Conservation (phyloP, 2,113 vertebrate genomes). For the Sander lucioperca region DNA sequence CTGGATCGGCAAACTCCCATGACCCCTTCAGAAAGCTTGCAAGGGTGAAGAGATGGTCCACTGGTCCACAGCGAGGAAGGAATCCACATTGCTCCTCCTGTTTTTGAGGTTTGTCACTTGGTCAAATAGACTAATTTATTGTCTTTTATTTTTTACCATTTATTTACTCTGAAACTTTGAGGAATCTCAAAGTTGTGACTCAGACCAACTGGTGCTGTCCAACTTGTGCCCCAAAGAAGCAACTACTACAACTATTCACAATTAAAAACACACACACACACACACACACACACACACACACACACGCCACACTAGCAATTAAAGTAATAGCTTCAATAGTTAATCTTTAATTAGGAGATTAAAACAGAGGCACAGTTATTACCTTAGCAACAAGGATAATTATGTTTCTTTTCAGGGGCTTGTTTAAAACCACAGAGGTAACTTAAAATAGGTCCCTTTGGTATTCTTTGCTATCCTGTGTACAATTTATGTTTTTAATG, state of each 20-base stretch:
- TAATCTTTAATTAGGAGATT: slow-evolving; percentile 9
- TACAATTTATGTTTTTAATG: slow-evolving; percentile 22
- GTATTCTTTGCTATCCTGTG: neutral
- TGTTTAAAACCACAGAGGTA: slow-evolving; percentile 1
- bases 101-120: neutral
- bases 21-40: neutral
- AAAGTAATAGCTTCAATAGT: neutral
- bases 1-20: neutral
- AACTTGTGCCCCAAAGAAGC: no score
- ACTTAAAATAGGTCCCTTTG: slow-evolving; percentile 28
- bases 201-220: neutral
- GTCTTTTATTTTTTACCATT: neutral
- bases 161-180: neutral
- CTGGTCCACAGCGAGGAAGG: neutral
- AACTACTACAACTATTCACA: neutral
- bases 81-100: neutral
- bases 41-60: neutral
- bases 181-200: neutral
- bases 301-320: neutral
- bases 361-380: neutral
- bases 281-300: no score
- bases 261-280: neutral
- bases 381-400: neutral
- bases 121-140: neutral
- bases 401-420: neutral